Percentiles rank a stretch among this genome's conserved stretches.
Evolutionary conservation across 2,113 vertebrate species (phyloP).

Genomic region (Sander vitreus): DNA sequence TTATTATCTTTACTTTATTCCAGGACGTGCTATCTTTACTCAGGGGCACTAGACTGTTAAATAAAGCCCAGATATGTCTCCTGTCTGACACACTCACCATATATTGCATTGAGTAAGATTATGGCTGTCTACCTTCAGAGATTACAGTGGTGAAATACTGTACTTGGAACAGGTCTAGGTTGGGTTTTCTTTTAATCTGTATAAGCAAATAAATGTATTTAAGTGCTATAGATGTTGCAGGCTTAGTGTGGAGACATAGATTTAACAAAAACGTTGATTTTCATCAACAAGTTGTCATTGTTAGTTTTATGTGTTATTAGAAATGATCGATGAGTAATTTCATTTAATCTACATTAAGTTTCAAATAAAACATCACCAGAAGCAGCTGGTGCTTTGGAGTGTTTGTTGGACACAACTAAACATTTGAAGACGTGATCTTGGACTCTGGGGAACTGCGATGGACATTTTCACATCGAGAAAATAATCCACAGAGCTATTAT

Average conservation of each 20-base stretch:
- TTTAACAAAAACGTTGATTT: neutral
- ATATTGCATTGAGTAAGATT: neutral
- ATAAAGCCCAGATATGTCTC: constrained; percentile 5
- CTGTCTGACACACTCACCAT: constrained; percentile 23
- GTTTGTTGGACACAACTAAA: too few species aligned
- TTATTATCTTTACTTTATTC: constrained; percentile 9
- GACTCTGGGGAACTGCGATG: neutral
- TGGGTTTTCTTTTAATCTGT: neutral
- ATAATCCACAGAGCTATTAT: too few species aligned
- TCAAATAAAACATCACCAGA: neutral
- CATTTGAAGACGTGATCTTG: neutral
- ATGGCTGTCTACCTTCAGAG: neutral
- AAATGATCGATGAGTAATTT: neutral
- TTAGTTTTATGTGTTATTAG: neutral
- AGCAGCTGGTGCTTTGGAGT: neutral
- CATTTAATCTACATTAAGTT: neutral
- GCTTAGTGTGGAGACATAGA: neutral
- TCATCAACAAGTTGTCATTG: neutral
- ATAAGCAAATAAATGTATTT: neutral
- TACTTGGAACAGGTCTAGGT: constrained; percentile 17
- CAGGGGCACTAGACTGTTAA: constrained; percentile 11
- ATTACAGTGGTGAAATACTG: constrained; percentile 25
- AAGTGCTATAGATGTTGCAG: neutral
- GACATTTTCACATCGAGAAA: neutral
- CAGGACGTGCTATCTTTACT: constrained; percentile 3